These are phyloP conservation scores for Dorcus hopei DNA, from an alignment of 2,888 invertebrate genomes.

Conservation along the genomic window DNA sequence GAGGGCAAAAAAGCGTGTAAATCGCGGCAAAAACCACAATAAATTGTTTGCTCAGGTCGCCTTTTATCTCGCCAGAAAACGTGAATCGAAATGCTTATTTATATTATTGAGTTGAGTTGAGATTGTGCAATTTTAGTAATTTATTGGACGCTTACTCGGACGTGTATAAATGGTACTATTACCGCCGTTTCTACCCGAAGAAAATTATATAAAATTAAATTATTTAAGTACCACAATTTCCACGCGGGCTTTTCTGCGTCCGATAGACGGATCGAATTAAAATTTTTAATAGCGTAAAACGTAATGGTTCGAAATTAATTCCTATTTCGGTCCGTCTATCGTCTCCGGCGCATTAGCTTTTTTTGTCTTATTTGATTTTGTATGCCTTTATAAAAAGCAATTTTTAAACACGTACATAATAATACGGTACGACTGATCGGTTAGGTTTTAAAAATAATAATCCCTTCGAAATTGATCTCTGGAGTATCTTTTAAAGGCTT, in stretches of 20 bases:
- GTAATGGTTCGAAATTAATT: conserved; percentile 16
- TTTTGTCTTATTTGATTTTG: conserved; percentile 13
- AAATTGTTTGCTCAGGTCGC: conserved; percentile 1
- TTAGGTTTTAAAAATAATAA: conserved; percentile 25
- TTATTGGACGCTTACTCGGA: conserved; percentile 11
- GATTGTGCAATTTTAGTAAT: conserved; percentile 19
- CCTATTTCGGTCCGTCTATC: conserved; percentile 5
- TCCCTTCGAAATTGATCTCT: conserved; percentile 16
- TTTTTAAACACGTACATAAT: conserved; percentile 27
- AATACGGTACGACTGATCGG: conserved; percentile 30
- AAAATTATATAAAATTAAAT: conserved; percentile 16
- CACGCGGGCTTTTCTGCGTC: not conserved
- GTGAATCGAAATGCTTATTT: conserved; percentile 16
- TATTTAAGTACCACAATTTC: conserved; percentile 5
- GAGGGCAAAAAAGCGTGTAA: not conserved
- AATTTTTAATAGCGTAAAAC: not conserved
- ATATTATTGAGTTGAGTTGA: conserved; percentile 16
- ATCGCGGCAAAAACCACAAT: conserved; percentile 1
- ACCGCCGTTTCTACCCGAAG: conserved; percentile 6
- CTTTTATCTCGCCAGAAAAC: not conserved
- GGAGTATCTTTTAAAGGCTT: conserved; percentile 1
- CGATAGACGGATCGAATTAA: not conserved
- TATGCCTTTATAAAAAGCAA: conserved; percentile 23
- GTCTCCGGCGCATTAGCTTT: not conserved
- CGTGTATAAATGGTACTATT: conserved; percentile 10